Base-by-base conservation (phyloP, 2,113 vertebrate species). In the Xiphophorus maculatus region DNA sequence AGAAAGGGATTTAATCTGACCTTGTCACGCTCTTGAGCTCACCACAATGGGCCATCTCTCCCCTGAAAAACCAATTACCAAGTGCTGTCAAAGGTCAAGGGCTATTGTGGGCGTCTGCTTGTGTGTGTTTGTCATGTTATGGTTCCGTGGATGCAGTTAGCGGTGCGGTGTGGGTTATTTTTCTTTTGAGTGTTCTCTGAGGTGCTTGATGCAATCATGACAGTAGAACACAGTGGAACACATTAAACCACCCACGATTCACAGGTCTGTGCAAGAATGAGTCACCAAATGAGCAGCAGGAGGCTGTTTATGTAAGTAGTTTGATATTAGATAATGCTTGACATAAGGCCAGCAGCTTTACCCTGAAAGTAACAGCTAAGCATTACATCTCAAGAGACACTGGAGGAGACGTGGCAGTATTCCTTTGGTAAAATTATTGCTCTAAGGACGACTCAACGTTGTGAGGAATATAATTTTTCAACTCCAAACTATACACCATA, bases 221-320 rank as follows among this genome's bases (percentile, higher is more conserved):
- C 77, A 80, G 72, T 74, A 83, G 71, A 84, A 70, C 5, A 29
- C 37, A 35, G 27, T 48, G 69, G 66, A 80, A 30, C 81, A 83
- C 71, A 82, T 22, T 5, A 28, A 27, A 71, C 80, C 67, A 27
- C 87, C 85, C 87, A 89, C 88, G 67, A 77, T 81, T 82, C 25
- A 11, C 74, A 84, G 82, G 75, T 88, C 73, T 84, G 51, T 76
- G 84, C 64, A 78, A 80, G 33, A 72, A 73, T 90, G 85, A 91
- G 89, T 89, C 88, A 88, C 75, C 61, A 35, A 29, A 63, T 63
- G 79, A 86, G 22, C 71, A 28, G 81, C 88, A 85, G 76, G 80
- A 82, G 85, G 73, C 71, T 77, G 84, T 87, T 91, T 90, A 89
- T 77, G 77, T 83, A 90, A 90, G 76, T 66, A 79, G 75, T 74